A percentile compares a stretch with the other conserved stretches of the same genome.
Conservation (phyloP, 2,797 vertebrate genomes). For the Corythornis leucogaster region DNA sequence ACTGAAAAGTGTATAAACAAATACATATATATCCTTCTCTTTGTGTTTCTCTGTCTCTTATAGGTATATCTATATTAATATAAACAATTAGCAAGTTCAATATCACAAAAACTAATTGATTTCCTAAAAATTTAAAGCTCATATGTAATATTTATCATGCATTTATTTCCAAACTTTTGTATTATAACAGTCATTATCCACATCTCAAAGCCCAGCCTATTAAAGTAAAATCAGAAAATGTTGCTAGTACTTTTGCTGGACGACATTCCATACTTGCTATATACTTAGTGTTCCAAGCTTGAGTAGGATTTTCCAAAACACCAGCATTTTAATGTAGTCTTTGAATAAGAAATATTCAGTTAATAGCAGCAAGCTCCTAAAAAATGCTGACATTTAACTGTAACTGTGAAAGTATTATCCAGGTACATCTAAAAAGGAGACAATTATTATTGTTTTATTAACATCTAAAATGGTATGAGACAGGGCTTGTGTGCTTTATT, state of each 20-base stretch:
- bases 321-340: not conserved
- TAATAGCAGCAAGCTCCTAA: not conserved
- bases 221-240: not conserved
- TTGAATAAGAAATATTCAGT: conserved; percentile 3
- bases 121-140: not conserved
- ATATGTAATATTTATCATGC: not conserved
- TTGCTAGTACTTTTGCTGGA: not conserved
- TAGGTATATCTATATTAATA: not conserved
- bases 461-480: not conserved
- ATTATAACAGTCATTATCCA: not conserved
- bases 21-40: not conserved
- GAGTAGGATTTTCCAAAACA: not conserved
- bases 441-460: conserved; percentile 13
- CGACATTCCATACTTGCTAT: not conserved
- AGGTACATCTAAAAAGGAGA: not conserved
- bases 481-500: conserved; percentile 11
- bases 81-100: not conserved
- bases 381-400: conserved; percentile 10
- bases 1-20: not conserved
- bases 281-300: not conserved
- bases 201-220: not conserved
- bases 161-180: not conserved
- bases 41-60: not conserved
- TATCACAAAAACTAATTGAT: not conserved
- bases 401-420: not conserved